phyloP scores from a whole-genome alignment of 2,797 vertebrate species.

The Sebastes itinus region DNA sequence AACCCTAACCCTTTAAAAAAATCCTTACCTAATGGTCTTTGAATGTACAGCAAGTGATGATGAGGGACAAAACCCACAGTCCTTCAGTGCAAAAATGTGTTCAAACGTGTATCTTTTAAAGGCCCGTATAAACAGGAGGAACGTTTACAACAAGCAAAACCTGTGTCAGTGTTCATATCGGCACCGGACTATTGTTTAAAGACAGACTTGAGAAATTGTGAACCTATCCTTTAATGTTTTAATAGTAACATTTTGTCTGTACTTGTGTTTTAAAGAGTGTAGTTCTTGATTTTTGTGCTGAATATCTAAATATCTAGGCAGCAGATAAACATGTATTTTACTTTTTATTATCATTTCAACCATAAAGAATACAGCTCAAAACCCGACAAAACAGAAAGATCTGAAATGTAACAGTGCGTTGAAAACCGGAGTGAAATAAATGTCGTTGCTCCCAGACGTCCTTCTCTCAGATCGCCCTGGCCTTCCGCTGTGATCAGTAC shows the following conservation, averaged over 20 bases:
- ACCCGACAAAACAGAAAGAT: not conserved
- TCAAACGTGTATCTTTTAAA: not conserved
- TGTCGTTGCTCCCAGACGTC: constrained; percentile 52
- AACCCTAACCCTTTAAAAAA: not conserved
- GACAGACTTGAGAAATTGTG: not conserved
- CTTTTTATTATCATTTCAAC: not conserved
- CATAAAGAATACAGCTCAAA: not conserved
- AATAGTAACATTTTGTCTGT: not conserved
- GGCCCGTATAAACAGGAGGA: not conserved
- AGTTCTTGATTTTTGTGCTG: not conserved
- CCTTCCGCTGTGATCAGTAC: constrained; percentile 82
- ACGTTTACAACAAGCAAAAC: not conserved
- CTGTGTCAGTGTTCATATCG: not conserved
- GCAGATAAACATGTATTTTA: not conserved
- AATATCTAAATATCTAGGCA: not conserved
- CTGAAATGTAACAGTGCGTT: not conserved
- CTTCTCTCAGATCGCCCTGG: constrained; percentile 79
- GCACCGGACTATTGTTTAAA: not conserved
- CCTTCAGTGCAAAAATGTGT: not conserved
- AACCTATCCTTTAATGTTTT: not conserved
- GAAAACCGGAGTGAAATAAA: not conserved
- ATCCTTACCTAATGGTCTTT: not conserved
- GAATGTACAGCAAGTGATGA: not conserved
- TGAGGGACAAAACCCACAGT: not conserved
- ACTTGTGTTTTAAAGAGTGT: not conserved